Evolutionary conservation across 1,140 invertebrate genomes (phyloP).

Genomic region (Capitella teleta): DNA sequence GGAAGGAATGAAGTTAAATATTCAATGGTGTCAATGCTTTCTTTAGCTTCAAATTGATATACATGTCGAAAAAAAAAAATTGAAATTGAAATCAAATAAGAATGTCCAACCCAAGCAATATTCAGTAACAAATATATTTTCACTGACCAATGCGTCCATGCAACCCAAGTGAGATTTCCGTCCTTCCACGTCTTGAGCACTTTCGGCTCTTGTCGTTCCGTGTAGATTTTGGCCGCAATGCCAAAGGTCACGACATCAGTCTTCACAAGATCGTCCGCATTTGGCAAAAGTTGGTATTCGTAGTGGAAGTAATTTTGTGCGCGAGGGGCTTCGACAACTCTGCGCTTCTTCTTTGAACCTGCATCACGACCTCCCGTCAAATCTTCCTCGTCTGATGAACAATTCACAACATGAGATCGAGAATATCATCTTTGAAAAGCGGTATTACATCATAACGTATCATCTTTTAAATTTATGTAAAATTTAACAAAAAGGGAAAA

Average conservation of each 20-base stretch:
- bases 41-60: not conserved
- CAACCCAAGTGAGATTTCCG: conserved; percentile 35
- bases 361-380: conserved; percentile 24
- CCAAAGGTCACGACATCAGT: conserved; percentile 37
- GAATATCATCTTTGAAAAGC: not conserved
- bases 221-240: conserved; percentile 34
- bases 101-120: too few relatives aligned
- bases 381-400: conserved; percentile 17
- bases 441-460: conserved; percentile 1
- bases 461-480: not conserved
- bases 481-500: not conserved
- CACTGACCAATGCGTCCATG: conserved; percentile 35
- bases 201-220: conserved; percentile 27
- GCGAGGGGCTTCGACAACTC: conserved; percentile 26
- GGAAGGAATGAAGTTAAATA: too few relatives aligned
- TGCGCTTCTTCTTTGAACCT: conserved; percentile 26
- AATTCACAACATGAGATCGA: not conserved
- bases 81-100: too few relatives aligned
- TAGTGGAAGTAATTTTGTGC: conserved; percentile 36
- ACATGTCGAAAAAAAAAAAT: not conserved
- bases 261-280: conserved; percentile 23
- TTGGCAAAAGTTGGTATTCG: conserved; percentile 36
- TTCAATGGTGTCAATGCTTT: too few relatives aligned
- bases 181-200: conserved; percentile 37
- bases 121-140: not conserved